These are phyloP conservation scores for Laspeyria flexula DNA, from an alignment of 2,888 invertebrate genomes.

Conservation along the genomic window DNA sequence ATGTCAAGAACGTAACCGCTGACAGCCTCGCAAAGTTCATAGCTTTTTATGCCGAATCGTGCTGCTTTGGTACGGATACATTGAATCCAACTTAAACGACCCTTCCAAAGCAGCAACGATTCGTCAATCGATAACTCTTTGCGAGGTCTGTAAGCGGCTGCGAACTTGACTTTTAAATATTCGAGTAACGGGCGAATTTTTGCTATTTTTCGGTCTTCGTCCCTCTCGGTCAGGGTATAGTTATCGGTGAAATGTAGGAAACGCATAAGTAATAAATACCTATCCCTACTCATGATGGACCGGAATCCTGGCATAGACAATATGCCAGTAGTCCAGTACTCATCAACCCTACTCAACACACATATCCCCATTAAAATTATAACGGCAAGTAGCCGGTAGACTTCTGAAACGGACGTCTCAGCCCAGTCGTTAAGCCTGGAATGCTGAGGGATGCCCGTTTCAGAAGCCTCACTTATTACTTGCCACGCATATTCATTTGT, in stretches of 20 bases:
- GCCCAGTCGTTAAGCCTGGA: slow-evolving; percentile 21
- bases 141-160: slow-evolving; percentile 6
- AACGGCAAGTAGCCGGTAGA: slow-evolving; percentile 20
- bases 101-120: too few relatives aligned
- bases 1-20: slow-evolving; percentile 12
- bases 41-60: slow-evolving; percentile 28
- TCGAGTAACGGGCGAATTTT: slow-evolving; percentile 1
- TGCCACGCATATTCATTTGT: slow-evolving; percentile 12
- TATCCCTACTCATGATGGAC: slow-evolving; percentile 6
- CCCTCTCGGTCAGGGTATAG: neutral
- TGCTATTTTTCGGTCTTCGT: neutral
- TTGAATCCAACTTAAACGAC: slow-evolving; percentile 23
- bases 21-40: slow-evolving; percentile 23
- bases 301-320: slow-evolving; percentile 17
- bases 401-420: slow-evolving; percentile 22
- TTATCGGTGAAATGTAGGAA: slow-evolving; percentile 13
- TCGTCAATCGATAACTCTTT: slow-evolving; percentile 21
- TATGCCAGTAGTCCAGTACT: slow-evolving; percentile 15
- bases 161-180: neutral
- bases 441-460: neutral
- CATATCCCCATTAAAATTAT: slow-evolving; percentile 21
- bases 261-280: slow-evolving; percentile 9
- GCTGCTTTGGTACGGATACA: slow-evolving; percentile 24
- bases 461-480: neutral
- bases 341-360: slow-evolving; percentile 12